Base-by-base conservation (phyloP, 2,113 vertebrate genomes). In the Apteryx mantelli region DNA sequence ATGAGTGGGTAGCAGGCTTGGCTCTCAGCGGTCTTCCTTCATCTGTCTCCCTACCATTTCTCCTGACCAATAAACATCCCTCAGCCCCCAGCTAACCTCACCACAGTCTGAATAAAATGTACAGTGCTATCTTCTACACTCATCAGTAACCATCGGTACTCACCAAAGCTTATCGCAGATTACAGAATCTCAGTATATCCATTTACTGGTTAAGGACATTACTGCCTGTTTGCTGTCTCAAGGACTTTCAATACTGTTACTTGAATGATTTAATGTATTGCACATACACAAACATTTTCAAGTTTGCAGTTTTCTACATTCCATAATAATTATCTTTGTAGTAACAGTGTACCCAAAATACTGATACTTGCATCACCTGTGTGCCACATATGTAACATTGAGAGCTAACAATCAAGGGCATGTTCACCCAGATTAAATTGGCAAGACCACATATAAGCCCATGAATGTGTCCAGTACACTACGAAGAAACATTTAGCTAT, bases 81-180 rank as follows among this genome's bases (percentile, higher is more conserved):
- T 6, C 18, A 20, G 18, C 32, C 36, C 26, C 7, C n/a, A 38
- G n/a, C n/a, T 11, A 55, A 40, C 50, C 50, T 28, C 20, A 5
- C 61, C 24, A 25, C 69, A 20, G 24, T 28, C 13, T 3, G 2
- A 36, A 21, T 44, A 20, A 8, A 10, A n/a, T 9, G 3, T 1
- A 1, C 26, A 8, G 12, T 2, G 1, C 56, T 58, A 1, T 1
- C 19, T 32, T 28, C n/a, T 15, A 3, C 2, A 5, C 30, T 11
- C 53, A 36, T 36, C 13, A 18, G 34, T 38, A 73, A 24, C 10
- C 22, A 36, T 17, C 48, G 36, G 34, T n/a, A 16, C 70, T 26
- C n/a, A n/a, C 34, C 48, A 50, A 26, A 25, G 22, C 48, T n/a
- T 71, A 34, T 18, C 18, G 30, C n/a, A 2, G 40, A 7, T 8